Conservation (phyloP, 2,113 vertebrate genomes). For the Mesembrinibis cayennensis region DNA sequence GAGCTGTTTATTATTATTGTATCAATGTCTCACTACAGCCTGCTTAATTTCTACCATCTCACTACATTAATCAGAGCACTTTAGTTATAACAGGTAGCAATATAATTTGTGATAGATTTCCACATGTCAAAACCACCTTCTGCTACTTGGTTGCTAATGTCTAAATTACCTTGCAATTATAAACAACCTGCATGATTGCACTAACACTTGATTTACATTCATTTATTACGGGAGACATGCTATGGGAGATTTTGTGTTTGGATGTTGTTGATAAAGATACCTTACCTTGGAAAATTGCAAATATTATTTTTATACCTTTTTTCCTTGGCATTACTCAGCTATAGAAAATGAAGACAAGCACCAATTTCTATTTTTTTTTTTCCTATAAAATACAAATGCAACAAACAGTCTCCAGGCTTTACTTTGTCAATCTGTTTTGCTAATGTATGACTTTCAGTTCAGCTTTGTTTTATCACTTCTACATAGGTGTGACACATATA, state of each 20-base stretch:
- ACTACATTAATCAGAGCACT: not conserved
- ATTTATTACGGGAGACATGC: not conserved
- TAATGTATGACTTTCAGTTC: not conserved
- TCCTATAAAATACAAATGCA: not conserved
- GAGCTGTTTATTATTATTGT: not conserved
- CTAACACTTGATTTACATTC: not conserved
- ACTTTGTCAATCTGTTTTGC: not conserved
- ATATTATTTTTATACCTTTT: not conserved
- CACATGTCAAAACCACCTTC: not conserved
- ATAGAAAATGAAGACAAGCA: not conserved
- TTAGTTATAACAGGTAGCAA: not conserved
- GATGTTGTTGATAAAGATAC: not conserved
- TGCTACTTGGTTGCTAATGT: conserved; percentile 6
- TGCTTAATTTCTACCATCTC: not conserved
- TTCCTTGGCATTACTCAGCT: not conserved
- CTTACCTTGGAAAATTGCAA: not conserved
- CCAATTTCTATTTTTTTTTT: not conserved
- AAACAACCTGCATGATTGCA: not conserved
- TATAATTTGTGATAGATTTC: not conserved
- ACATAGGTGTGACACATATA: not conserved
- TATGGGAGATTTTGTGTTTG: not conserved
- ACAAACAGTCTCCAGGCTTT: not conserved
- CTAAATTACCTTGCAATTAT: conserved; percentile 7
- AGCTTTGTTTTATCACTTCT: not conserved
- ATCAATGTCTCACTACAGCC: not conserved